A percentile compares a stretch with the other conserved stretches of the same genome.
Evolutionary conservation across 2,113 vertebrate genomes (phyloP).

Genomic region (Hippopotamus amphibius): DNA sequence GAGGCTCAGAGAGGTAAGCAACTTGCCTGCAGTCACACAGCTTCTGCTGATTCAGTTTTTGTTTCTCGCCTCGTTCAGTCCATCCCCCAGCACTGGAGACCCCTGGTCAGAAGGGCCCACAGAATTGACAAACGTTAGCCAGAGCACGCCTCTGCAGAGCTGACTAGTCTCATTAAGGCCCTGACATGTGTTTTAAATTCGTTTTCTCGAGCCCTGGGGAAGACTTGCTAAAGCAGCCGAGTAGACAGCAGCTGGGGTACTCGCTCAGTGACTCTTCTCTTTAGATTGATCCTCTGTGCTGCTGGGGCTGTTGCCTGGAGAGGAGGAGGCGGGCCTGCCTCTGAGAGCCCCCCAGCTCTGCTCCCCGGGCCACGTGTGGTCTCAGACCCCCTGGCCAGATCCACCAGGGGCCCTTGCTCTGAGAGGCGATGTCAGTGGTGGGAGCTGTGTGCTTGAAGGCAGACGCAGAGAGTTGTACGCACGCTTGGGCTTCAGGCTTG

Average conservation of each 20-base stretch:
- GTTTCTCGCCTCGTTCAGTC: background rate
- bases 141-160: background rate
- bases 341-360: too few species aligned
- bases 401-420: too few species aligned
- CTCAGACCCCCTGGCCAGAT: background rate
- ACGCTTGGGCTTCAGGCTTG: background rate
- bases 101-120: background rate
- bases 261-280: background rate
- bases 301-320: background rate
- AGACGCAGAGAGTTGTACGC: background rate
- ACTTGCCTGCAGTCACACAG: background rate
- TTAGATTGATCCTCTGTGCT: background rate
- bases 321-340: background rate
- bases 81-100: background rate
- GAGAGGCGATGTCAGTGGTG: background rate
- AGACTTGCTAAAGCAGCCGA: background rate
- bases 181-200: slow-evolving; percentile 43
- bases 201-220: slow-evolving; percentile 26
- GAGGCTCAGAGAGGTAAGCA: slow-evolving; percentile 47
- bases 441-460: background rate
- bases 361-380: background rate
- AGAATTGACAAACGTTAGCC: background rate
- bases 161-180: slow-evolving; percentile 19
- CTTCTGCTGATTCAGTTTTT: background rate
- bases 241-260: slow-evolving; percentile 16